Evolutionary conservation across 2,797 vertebrate species (phyloP).

Genomic region (Pampus argenteus): DNA sequence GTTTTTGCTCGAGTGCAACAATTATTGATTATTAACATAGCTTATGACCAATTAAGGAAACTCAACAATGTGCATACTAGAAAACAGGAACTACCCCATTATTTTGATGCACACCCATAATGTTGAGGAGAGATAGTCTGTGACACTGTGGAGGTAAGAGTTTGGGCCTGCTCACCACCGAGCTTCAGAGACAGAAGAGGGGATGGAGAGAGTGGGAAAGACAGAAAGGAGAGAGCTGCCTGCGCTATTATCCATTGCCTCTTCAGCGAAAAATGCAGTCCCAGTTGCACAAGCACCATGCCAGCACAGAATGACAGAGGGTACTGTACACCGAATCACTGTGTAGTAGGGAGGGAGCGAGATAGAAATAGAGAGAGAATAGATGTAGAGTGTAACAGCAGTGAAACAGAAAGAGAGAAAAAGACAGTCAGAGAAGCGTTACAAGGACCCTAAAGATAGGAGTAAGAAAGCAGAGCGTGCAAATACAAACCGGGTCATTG

Average conservation of each 20-base stretch:
- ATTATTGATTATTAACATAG: background rate
- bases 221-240: slow-evolving; percentile 85
- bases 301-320: slow-evolving; percentile 99
- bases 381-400: slow-evolving; percentile 81
- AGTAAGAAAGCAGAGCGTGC: slow-evolving; percentile 99
- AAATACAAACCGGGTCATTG: slow-evolving; percentile 99
- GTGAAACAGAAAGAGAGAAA: slow-evolving; percentile 71
- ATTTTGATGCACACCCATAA: slow-evolving; percentile 22
- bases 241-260: slow-evolving; percentile 99
- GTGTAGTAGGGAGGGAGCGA: slow-evolving; percentile 96
- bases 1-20: background rate
- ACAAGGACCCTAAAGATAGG: slow-evolving; percentile 89
- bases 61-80: background rate
- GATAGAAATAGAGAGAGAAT: slow-evolving; percentile 88
- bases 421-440: slow-evolving; percentile 85
- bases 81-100: background rate
- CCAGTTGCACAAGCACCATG: slow-evolving; percentile 99
- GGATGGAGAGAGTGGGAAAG: slow-evolving; percentile 62
- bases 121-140: slow-evolving; percentile 28
- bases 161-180: slow-evolving; percentile 76
- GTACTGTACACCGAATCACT: slow-evolving; percentile 99
- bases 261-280: slow-evolving; percentile 96
- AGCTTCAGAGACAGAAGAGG: slow-evolving; percentile 71
- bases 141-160: slow-evolving; percentile 50
- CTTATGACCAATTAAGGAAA: background rate